Conservation (phyloP, 2,113 vertebrate genomes). For the Paraplagusia blochii region DNA sequence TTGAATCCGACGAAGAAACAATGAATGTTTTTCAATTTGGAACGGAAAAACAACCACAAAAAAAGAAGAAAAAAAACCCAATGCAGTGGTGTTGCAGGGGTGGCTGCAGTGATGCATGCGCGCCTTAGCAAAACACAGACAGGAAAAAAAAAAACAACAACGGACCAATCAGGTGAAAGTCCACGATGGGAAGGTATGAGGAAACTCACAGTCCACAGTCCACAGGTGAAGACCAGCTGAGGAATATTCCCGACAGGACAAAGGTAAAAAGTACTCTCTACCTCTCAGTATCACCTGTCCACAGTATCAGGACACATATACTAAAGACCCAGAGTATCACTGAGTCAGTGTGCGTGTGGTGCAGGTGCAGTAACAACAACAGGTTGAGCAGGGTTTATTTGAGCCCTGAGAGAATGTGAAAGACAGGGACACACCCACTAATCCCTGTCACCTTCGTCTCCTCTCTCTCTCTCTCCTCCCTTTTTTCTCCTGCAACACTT, state of each 20-base stretch:
- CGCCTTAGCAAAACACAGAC: neutral
- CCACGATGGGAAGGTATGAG: neutral
- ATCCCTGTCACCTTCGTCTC: slow-evolving; percentile 17
- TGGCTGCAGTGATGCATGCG: neutral
- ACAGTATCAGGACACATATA: neutral
- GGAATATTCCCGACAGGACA: neutral
- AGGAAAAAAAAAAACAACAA: slow-evolving; percentile 1
- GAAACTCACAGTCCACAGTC: slow-evolving; percentile 9
- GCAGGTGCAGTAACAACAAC: slow-evolving; percentile 27
- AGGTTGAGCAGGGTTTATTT: slow-evolving; percentile 54
- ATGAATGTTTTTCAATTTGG: neutral
- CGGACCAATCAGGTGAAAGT: slow-evolving; percentile 32
- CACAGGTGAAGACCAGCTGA: slow-evolving; percentile 39
- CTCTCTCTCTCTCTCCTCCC: neutral
- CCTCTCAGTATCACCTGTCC: neutral
- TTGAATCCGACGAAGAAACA: neutral
- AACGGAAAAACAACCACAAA: neutral
- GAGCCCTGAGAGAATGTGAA: slow-evolving; percentile 18
- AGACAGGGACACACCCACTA: slow-evolving; percentile 50
- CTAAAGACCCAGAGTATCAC: neutral
- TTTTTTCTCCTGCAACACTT: too few relatives aligned
- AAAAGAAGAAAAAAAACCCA: neutral
- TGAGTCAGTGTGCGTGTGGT: slow-evolving; percentile 12
- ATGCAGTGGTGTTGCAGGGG: neutral
- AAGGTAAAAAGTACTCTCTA: slow-evolving; percentile 2